phyloP scores from a whole-genome alignment of 2,888 invertebrate species.

The Lacanobia oleracea region DNA sequence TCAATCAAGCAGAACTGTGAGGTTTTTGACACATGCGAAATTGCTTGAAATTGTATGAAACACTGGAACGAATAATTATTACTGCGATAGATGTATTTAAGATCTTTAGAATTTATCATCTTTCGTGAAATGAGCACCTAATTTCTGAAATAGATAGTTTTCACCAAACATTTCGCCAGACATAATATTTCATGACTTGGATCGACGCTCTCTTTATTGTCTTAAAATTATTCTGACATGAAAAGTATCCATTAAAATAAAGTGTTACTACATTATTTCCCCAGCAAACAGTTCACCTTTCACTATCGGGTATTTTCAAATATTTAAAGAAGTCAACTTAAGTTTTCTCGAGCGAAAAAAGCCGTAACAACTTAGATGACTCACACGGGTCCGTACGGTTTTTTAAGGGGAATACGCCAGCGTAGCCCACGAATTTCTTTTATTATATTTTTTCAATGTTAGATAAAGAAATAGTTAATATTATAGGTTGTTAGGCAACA shows the following conservation, averaged over 20 bases:
- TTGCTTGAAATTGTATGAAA: constrained; percentile 4
- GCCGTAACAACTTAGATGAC: background rate
- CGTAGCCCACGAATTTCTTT: background rate
- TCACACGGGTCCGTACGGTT: background rate
- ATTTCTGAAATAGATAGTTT: background rate
- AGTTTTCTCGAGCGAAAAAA: constrained; percentile 6
- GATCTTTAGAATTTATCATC: background rate
- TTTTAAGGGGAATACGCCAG: background rate
- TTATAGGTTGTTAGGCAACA: too few species aligned
- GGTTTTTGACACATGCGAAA: constrained; percentile 21
- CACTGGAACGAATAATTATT: background rate
- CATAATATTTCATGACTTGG: background rate
- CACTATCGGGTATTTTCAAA: constrained; percentile 15
- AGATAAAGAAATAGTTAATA: background rate
- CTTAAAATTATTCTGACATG: constrained; percentile 19
- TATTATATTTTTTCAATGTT: background rate
- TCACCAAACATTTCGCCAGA: background rate
- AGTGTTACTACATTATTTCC: constrained; percentile 4
- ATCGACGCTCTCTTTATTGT: constrained; percentile 3
- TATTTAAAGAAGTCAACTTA: constrained; percentile 9
- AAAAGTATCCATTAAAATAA: constrained; percentile 24
- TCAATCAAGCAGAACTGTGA: constrained; percentile 35
- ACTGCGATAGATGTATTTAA: background rate
- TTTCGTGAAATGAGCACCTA: background rate
- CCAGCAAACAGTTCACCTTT: constrained; percentile 2